phyloP scores from a whole-genome alignment of 1,140 invertebrate genomes.

The Planococcus citri region DNA sequence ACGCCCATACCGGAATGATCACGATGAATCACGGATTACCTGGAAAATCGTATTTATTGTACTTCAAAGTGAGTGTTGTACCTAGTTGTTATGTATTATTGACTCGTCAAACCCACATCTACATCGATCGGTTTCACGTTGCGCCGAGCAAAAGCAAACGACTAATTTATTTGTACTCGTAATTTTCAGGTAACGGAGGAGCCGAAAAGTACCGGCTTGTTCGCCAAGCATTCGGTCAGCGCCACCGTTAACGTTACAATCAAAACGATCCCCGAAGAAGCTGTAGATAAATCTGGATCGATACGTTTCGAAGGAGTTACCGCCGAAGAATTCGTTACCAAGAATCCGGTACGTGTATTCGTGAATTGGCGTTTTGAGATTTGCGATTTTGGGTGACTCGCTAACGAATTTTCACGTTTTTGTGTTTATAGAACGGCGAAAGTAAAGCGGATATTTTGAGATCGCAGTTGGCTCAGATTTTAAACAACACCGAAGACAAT shows the following conservation, averaged over 20 bases:
- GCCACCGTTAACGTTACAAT: constrained; percentile 73
- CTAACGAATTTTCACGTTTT: constrained; percentile 6
- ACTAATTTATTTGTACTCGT: too few species aligned
- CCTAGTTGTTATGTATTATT: too few species aligned
- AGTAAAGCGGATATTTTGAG: constrained; percentile 63
- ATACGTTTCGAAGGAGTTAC: constrained; percentile 67
- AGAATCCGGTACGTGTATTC: constrained; percentile 31
- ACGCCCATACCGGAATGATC: constrained; percentile 65
- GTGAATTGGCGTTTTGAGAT: too few species aligned
- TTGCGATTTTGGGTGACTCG: too few species aligned
- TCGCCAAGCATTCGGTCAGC: constrained; percentile 47
- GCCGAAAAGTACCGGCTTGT: constrained; percentile 34
- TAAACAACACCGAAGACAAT: constrained; percentile 64
- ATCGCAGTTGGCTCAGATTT: constrained; percentile 50
- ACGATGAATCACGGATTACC: constrained; percentile 57
- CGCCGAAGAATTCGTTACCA: constrained; percentile 69
- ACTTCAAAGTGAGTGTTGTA: constrained; percentile 47
- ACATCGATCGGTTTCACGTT: too few species aligned
- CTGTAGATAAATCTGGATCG: constrained; percentile 78
- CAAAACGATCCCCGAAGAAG: constrained; percentile 74
- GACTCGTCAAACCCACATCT: neutral
- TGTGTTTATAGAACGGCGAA: constrained; percentile 38
- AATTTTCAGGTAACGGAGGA: constrained; percentile 39
- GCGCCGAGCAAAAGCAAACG: too few species aligned
- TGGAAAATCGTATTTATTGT: constrained; percentile 52